Evolutionary conservation across 1,140 invertebrate genomes (phyloP).

Genomic region (Physella acuta): DNA sequence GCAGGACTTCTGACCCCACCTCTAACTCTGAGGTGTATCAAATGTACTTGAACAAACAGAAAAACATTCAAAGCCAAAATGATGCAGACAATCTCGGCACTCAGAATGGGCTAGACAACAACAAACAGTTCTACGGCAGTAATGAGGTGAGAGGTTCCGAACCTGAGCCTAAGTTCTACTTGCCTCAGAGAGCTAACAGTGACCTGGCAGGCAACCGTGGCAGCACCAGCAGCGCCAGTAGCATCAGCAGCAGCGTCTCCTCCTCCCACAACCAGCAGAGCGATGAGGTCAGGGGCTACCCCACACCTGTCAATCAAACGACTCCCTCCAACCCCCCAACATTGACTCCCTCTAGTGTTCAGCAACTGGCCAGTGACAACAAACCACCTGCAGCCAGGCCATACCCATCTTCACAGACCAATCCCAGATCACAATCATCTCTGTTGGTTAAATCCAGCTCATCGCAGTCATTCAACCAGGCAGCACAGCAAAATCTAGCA

Average conservation of each 20-base stretch:
- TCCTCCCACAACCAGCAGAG: too few species aligned
- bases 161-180: neutral
- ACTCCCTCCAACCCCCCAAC: too few species aligned
- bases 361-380: neutral
- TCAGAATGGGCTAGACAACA: too few species aligned
- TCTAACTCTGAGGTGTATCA: slow-evolving; percentile 34
- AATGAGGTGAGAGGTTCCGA: too few species aligned
- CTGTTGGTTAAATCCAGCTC: neutral
- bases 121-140: too few species aligned
- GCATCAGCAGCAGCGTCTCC: slow-evolving; percentile 15
- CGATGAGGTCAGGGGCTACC: too few species aligned
- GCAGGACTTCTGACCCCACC: slow-evolving; percentile 22
- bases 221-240: slow-evolving; percentile 10
- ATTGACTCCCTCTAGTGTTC: slow-evolving; percentile 22
- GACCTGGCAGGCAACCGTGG: slow-evolving; percentile 4
- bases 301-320: too few species aligned
- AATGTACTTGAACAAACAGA: slow-evolving; percentile 34
- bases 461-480: neutral
- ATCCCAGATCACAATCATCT: too few species aligned
- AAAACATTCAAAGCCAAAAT: slow-evolving; percentile 27
- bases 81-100: too few species aligned
- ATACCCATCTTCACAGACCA: neutral
- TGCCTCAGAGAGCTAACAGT: slow-evolving; percentile 22
- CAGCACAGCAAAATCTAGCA: too few species aligned
- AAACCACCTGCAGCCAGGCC: neutral